Percentiles rank a stretch among this genome's conserved stretches.
phyloP scores from a whole-genome alignment of 2,797 vertebrate species.

The Peromyscus attwateri region DNA sequence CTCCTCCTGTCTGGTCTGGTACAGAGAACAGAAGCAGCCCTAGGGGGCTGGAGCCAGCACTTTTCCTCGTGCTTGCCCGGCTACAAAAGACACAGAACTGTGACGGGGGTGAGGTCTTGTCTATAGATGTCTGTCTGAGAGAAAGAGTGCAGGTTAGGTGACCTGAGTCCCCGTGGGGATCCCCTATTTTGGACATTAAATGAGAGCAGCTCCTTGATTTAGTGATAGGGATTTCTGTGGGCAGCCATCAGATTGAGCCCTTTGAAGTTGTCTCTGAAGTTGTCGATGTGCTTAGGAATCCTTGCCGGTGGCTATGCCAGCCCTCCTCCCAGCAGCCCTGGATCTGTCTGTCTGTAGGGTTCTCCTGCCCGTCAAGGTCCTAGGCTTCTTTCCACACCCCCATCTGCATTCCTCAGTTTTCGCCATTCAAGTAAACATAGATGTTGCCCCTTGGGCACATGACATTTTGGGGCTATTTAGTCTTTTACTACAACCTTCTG shows the following conservation, averaged over 20 bases:
- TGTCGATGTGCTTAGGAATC: background rate
- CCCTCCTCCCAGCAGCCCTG: background rate
- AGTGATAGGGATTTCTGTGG: background rate
- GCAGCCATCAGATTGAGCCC: background rate
- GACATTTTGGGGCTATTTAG: constrained; percentile 11
- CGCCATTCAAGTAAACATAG: background rate
- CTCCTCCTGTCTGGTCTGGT: background rate
- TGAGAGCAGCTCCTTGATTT: background rate
- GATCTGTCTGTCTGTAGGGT: background rate
- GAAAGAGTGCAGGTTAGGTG: background rate
- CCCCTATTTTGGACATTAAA: background rate
- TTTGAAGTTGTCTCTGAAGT: constrained; percentile 30
- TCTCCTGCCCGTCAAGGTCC: background rate
- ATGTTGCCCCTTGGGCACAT: background rate
- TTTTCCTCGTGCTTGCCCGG: background rate
- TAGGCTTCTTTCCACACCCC: background rate
- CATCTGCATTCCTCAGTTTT: background rate
- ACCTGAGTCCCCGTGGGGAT: background rate
- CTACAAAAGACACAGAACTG: background rate
- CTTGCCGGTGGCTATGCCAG: background rate
- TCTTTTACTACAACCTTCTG: background rate
- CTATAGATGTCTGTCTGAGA: background rate
- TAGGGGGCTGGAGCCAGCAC: background rate
- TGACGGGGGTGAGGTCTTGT: background rate
- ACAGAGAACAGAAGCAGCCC: background rate